phyloP scores from a whole-genome alignment of 2,113 vertebrate species.

The Perccottus glenii region DNA sequence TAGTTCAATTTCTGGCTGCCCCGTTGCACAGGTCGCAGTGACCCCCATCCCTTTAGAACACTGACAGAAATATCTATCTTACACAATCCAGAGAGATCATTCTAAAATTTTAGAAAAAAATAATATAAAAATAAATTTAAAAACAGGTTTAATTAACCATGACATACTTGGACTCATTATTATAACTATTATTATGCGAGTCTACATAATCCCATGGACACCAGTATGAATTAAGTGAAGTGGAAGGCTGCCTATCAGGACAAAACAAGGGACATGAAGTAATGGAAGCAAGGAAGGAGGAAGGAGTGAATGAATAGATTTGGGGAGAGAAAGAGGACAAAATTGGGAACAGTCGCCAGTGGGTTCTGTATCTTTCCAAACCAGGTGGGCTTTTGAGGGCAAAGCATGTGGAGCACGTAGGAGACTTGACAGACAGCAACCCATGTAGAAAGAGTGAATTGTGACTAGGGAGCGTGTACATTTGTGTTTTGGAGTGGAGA shows the following conservation, averaged over 20 bases:
- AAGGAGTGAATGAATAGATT: conserved; percentile 2
- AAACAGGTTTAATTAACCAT: background rate
- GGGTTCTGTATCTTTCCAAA: conserved; percentile 16
- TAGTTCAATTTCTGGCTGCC: conserved; percentile 1
- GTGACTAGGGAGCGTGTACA: background rate
- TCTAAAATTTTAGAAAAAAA: background rate
- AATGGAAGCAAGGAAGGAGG: background rate
- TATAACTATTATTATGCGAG: too few species aligned
- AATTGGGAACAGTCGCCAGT: conserved; percentile 7
- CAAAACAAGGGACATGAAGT: background rate
- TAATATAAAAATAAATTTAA: too few species aligned
- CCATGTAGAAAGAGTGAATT: background rate
- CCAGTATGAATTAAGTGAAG: background rate
- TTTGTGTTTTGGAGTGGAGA: background rate
- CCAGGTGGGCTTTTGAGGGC: conserved; percentile 7
- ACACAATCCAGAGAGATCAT: conserved; percentile 14
- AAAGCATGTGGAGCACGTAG: background rate
- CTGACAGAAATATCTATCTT: conserved; percentile 15
- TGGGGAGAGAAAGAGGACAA: background rate
- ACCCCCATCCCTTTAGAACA: conserved; percentile 26
- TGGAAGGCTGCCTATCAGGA: background rate
- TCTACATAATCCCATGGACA: background rate
- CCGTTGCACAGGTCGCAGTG: conserved; percentile 17
- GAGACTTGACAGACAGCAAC: background rate
- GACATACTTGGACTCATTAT: background rate